Percentiles rank a stretch among this genome's conserved stretches.
Conservation (phyloP, 2,797 vertebrate species). For the Chiropotes sagulatus region DNA sequence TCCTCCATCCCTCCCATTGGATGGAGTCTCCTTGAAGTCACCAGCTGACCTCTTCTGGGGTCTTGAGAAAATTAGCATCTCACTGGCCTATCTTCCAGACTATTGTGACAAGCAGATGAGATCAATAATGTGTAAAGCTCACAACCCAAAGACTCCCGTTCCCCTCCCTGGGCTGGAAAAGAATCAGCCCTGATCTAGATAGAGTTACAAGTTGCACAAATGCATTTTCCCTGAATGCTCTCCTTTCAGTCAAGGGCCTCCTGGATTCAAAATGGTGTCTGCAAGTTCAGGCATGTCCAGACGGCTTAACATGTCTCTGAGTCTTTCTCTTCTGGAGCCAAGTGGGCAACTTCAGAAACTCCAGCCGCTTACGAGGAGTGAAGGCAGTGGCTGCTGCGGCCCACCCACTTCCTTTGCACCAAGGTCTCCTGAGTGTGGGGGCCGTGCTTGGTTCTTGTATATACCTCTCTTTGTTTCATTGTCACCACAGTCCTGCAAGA, state of each 20-base stretch:
- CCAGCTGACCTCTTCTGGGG: not conserved
- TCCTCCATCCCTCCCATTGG: not conserved
- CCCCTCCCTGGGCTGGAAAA: not conserved
- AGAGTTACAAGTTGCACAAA: not conserved
- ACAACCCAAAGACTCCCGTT: not conserved
- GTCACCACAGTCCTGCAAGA: not conserved
- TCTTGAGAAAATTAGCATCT: constrained; percentile 2
- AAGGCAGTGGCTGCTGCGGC: not conserved
- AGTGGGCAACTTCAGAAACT: not conserved
- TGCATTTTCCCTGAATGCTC: not conserved
- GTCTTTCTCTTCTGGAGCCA: not conserved
- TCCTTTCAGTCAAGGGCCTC: not conserved
- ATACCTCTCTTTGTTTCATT: too few relatives aligned
- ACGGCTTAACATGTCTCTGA: not conserved
- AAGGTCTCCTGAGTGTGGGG: not conserved
- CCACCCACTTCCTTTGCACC: fast-evolving
- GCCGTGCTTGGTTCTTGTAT: fast-evolving
- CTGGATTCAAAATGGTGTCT: not conserved
- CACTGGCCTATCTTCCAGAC: constrained; percentile 42
- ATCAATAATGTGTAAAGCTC: not conserved
- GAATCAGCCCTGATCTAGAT: not conserved
- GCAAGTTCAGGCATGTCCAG: constrained; percentile 5
- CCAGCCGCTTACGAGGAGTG: not conserved
- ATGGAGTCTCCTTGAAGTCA: constrained; percentile 39
- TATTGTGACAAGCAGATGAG: not conserved